Evolutionary conservation across 1,140 invertebrate species (phyloP), one percentile per base, ranked within the genome.

Genomic region (Anthonomus grandis): DNA sequence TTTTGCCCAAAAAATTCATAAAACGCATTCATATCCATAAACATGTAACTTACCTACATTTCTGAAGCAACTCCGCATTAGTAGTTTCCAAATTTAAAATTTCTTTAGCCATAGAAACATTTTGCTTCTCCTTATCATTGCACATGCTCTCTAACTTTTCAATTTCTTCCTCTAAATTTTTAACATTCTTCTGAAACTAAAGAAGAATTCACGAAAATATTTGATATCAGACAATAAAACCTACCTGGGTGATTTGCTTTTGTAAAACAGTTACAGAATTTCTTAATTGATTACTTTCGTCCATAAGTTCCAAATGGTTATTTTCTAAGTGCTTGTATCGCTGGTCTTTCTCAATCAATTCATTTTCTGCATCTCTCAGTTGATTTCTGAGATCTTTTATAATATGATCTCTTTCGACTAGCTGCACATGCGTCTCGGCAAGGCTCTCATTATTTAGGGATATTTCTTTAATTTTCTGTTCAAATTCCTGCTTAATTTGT

Each of bases 401-500:
- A 53, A 66, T 71, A 70, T 55, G 63, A 34, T 80, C 77, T 46
- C 75, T 69, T 48, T 70, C 60, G 37, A 71, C 42, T 42, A 78
- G 59, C 58, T 71, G 73, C 38, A 72, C 68, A 66, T 80, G 76
- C 31, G 75, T 70, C 60, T 78, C 74, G 36, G 65, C 65, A 2
- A 73, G 56, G 61, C 70, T 74, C 9, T 65, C 44, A 64, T 75
- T 76, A 42, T 59, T 64, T 17, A 60, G 47, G 47, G 69, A 67
- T 23, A 76, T 57, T 57, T 76, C 72, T 37, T 66, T 65, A 13
- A 77, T 37, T 57, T 76, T 72, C 39, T 71, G 50, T 23, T 72
- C 60, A 61, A 81, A 75, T 48, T 72, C 71, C 60, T 74, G 65
- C 63, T 77, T 79, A 10, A 81, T 63, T 10, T 72, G 68, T 68